These are phyloP conservation scores for Strigops habroptila DNA, from an alignment of 2,113 vertebrate species.

Conservation along the genomic window DNA sequence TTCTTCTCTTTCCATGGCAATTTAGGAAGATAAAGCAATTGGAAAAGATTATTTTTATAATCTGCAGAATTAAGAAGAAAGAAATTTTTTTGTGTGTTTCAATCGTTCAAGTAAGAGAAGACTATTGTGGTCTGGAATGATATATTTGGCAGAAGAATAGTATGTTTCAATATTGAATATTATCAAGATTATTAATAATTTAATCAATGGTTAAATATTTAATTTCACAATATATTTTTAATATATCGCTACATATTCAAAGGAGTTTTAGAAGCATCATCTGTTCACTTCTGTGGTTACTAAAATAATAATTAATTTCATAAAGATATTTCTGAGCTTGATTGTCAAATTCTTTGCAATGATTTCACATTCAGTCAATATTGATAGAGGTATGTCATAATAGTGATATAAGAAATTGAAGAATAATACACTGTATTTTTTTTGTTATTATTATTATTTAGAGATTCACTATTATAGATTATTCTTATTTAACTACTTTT, in stretches of 20 bases:
- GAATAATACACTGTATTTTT: background rate
- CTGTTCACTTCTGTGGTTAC: background rate
- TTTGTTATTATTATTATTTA: background rate
- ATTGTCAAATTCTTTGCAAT: background rate
- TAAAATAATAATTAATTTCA: background rate
- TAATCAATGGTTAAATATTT: background rate
- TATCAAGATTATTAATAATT: background rate
- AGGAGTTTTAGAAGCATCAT: background rate
- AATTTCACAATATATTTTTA: background rate
- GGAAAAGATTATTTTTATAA: background rate
- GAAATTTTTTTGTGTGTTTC: background rate
- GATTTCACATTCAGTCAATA: background rate
- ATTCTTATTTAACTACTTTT: background rate
- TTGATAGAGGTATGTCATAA: background rate
- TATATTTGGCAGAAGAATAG: background rate
- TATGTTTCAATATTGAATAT: background rate
- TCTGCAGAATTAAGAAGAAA: background rate
- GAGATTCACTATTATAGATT: background rate
- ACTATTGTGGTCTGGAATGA: background rate
- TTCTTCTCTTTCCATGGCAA: background rate
- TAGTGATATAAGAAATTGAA: background rate
- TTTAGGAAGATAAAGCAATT: background rate
- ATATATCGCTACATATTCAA: background rate
- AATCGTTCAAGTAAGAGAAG: background rate
- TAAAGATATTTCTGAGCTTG: background rate